Evolutionary conservation across 2,888 invertebrate genomes (phyloP).

Genomic region (Dryadula phaetusa): DNA sequence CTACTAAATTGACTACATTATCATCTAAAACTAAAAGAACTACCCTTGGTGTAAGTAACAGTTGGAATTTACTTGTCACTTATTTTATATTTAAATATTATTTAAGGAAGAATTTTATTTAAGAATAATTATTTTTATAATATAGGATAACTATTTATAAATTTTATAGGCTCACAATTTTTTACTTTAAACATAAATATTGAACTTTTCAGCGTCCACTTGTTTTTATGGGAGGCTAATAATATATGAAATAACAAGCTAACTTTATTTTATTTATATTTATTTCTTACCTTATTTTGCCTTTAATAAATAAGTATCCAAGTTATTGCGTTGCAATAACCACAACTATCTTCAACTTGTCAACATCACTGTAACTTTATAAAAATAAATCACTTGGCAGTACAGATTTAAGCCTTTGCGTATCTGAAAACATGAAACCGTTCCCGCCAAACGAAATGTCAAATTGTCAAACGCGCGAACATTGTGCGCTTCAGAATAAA

Average conservation of each 20-base stretch:
- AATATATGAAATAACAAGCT: slow-evolving; percentile 5
- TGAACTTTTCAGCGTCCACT: slow-evolving; percentile 68
- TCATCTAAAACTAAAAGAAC: slow-evolving; percentile 45
- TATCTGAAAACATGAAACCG: slow-evolving; percentile 58
- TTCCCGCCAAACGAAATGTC: slow-evolving; percentile 82
- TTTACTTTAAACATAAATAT: neutral
- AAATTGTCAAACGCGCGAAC: slow-evolving; percentile 78
- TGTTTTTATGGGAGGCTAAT: slow-evolving; percentile 59
- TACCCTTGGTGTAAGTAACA: slow-evolving; percentile 55
- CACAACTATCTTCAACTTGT: slow-evolving; percentile 71
- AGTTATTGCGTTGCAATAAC: slow-evolving; percentile 81
- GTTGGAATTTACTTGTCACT: no score
- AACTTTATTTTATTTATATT: neutral
- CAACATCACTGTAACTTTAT: slow-evolving; percentile 70
- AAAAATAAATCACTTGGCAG: slow-evolving; percentile 60
- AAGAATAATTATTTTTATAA: neutral
- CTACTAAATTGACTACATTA: slow-evolving; percentile 24
- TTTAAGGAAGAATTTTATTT: neutral
- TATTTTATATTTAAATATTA: neutral
- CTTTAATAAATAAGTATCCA: slow-evolving; percentile 68
- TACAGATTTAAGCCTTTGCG: slow-evolving; percentile 53
- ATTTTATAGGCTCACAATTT: no score
- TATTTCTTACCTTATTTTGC: slow-evolving; percentile 66
- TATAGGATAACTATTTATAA: no score
- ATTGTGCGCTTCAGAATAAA: slow-evolving; percentile 76